Conservation (phyloP, 2,113 vertebrate genomes). For the Sapajus apella region DNA sequence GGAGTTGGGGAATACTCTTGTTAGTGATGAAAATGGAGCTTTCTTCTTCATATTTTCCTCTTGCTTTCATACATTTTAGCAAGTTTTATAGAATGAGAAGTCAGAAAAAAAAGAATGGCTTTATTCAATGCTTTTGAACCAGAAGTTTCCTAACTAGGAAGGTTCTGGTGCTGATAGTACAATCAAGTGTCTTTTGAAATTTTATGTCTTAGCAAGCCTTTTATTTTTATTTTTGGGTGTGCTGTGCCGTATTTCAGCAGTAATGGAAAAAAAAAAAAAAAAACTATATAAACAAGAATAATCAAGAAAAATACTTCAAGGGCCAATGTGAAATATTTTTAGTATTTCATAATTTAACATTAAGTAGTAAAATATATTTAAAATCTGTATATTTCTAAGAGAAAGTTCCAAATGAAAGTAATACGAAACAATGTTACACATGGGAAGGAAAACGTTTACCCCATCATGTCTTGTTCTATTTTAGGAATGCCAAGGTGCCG, state of each 20-base stretch:
- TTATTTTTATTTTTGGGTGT: neutral
- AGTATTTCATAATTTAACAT: neutral
- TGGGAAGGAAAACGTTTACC: neutral
- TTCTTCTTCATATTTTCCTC: too few species aligned
- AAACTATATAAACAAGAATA: neutral
- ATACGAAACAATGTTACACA: neutral
- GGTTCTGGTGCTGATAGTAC: neutral
- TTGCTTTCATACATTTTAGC: too few species aligned
- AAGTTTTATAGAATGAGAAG: too few species aligned
- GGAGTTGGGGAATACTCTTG: neutral
- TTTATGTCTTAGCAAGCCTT: neutral
- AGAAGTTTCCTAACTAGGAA: neutral
- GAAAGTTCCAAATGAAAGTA: neutral
- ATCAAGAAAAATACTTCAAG: neutral
- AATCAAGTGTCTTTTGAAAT: neutral
- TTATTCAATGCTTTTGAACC: neutral
- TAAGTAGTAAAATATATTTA: neutral
- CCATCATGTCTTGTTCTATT: neutral
- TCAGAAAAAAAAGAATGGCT: too few species aligned
- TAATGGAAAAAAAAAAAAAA: neutral
- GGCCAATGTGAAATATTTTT: neutral
- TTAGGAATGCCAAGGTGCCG: fast-evolving
- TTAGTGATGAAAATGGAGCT: too few species aligned
- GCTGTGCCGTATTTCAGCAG: neutral
- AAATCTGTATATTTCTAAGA: neutral